Evolutionary conservation across 2,888 invertebrate species (phyloP).

Genomic region (Noctua comes): DNA sequence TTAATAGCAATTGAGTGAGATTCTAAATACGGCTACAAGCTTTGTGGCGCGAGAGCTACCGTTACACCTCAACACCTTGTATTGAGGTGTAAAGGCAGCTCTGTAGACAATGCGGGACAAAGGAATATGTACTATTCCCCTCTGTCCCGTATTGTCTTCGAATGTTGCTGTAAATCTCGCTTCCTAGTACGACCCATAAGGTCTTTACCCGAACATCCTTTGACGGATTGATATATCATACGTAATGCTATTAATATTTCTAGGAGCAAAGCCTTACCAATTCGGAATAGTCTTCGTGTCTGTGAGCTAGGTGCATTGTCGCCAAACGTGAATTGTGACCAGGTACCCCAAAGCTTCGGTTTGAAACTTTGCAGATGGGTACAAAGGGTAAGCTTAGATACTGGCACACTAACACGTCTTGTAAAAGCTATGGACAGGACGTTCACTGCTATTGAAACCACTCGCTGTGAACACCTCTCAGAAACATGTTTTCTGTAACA

Average conservation of each 20-base stretch:
- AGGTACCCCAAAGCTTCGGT: background rate
- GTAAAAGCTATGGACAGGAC: background rate
- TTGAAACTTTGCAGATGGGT: background rate
- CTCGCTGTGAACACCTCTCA: background rate
- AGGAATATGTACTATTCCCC: background rate
- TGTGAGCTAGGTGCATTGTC: background rate
- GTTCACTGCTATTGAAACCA: background rate
- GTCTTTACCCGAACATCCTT: background rate
- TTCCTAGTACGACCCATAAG: background rate
- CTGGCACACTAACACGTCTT: background rate
- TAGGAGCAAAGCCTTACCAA: background rate
- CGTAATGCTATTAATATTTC: background rate
- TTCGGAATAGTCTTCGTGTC: background rate
- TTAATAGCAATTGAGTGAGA: background rate
- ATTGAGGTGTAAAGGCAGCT: background rate
- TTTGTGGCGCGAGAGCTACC: no score
- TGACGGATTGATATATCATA: background rate
- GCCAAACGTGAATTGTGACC: background rate
- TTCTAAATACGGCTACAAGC: background rate
- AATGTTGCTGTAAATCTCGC: background rate
- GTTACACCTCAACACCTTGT: background rate
- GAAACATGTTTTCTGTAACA: background rate
- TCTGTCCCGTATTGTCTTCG: background rate
- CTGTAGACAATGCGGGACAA: background rate
- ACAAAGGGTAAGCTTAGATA: background rate